These are phyloP conservation scores for Coilia nasus DNA, from an alignment of 2,797 vertebrate genomes.

Conservation along the genomic window DNA sequence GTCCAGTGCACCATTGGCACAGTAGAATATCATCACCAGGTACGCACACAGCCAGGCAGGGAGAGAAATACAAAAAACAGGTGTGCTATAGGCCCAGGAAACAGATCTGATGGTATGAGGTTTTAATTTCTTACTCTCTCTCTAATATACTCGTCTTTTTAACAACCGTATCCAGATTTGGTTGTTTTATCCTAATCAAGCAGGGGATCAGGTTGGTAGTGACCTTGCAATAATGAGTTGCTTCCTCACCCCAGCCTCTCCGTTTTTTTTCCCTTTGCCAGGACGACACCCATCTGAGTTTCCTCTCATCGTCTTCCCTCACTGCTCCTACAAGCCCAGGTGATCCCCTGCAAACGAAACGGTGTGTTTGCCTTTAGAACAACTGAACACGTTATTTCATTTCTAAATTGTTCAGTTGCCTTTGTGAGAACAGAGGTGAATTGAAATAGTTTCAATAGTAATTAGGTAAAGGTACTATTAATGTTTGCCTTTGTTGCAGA, in stretches of 20 bases:
- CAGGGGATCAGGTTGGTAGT: not conserved
- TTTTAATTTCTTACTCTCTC: not conserved
- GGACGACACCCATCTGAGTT: not conserved
- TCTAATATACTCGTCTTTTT: too few relatives aligned
- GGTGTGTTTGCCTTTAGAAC: constrained; percentile 35
- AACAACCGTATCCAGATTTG: not conserved
- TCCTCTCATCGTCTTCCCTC: not conserved
- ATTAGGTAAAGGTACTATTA: not conserved
- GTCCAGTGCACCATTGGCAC: constrained; percentile 71
- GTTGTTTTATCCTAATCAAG: not conserved
- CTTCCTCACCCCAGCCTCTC: not conserved
- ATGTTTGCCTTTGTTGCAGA: constrained; percentile 33
- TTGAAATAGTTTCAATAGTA: not conserved
- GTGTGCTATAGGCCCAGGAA: not conserved
- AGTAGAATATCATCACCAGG: constrained; percentile 63
- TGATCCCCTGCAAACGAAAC: constrained; percentile 42
- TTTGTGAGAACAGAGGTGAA: not conserved
- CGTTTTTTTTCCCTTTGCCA: not conserved
- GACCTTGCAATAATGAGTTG: not conserved
- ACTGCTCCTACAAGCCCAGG: constrained; percentile 51
- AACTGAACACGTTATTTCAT: too few relatives aligned
- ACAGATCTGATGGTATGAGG: not conserved
- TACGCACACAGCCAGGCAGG: not conserved
- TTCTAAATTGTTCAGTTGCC: not conserved
- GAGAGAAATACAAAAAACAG: not conserved